Percentiles rank a stretch among this genome's conserved stretches.
Evolutionary conservation across 2,113 vertebrate species (phyloP).

Genomic region (Cyprinodon brontotheroides): DNA sequence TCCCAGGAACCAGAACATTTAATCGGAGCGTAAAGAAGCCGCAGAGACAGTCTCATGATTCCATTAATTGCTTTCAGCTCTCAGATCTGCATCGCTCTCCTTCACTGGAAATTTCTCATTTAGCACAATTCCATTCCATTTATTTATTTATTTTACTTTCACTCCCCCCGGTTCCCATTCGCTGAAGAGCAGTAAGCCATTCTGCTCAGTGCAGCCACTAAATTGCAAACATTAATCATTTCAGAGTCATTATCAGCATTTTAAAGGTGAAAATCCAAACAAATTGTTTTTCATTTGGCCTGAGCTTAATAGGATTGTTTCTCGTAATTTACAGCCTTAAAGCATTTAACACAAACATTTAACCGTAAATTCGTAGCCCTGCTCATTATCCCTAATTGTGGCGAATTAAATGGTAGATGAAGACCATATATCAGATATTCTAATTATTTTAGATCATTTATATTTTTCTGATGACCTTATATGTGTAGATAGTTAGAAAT

Average conservation of each 20-base stretch:
- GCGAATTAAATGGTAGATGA: conserved; percentile 45
- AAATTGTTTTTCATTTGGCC: conserved; percentile 69
- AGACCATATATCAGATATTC: not conserved
- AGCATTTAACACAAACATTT: conserved; percentile 66
- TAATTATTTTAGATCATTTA: too few species aligned
- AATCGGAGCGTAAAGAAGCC: conserved; percentile 62
- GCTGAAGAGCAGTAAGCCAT: conserved; percentile 56
- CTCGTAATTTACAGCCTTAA: conserved; percentile 48
- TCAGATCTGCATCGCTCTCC: conserved; percentile 49
- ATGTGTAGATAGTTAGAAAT: not conserved
- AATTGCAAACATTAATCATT: conserved; percentile 75
- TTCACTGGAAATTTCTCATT: conserved; percentile 70
- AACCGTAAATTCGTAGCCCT: conserved; percentile 55
- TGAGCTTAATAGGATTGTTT: conserved; percentile 54
- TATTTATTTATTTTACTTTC: conserved; percentile 22
- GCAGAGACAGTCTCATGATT: conserved; percentile 53
- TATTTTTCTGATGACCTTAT: not conserved
- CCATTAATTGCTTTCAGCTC: conserved; percentile 74
- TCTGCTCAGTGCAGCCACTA: conserved; percentile 52
- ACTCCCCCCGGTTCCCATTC: conserved; percentile 35
- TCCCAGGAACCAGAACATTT: conserved; percentile 61
- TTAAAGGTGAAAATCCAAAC: conserved; percentile 72
- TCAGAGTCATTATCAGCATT: conserved; percentile 66
- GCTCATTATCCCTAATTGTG: conserved; percentile 31
- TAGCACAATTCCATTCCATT: conserved; percentile 59